Percentiles rank a stretch among this genome's conserved stretches.
Conservation (phyloP, 2,113 vertebrate species). For the Pongo abelii region DNA sequence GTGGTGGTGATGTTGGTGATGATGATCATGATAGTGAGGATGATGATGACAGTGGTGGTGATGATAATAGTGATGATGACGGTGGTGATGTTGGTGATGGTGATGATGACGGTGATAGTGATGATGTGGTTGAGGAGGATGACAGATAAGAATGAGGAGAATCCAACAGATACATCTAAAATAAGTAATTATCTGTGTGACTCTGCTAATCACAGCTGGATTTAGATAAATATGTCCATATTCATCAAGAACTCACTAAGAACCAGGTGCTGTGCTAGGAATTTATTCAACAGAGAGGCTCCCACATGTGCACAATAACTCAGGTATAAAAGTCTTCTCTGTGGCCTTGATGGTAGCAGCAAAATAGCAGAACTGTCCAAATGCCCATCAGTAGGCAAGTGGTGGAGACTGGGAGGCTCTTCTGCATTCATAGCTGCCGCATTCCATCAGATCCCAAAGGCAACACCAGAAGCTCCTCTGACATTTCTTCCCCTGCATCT, state of each 20-base stretch:
- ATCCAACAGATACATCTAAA: background rate
- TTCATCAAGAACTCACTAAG: background rate
- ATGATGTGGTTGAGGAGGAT: background rate
- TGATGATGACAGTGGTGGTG: background rate
- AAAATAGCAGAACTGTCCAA: background rate
- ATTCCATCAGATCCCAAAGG: background rate
- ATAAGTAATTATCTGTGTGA: background rate
- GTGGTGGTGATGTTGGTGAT: background rate
- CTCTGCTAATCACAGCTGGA: background rate
- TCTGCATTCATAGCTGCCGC: background rate
- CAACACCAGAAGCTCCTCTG: background rate
- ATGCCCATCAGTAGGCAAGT: accelerated
- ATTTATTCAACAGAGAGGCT: background rate
- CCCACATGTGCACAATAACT: background rate
- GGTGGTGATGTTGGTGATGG: accelerated
- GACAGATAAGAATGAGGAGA: background rate
- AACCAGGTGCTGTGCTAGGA: background rate
- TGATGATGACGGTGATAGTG: background rate
- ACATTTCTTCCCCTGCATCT: background rate
- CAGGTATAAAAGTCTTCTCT: too few species aligned
- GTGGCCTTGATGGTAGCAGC: background rate
- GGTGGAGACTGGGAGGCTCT: too few species aligned
- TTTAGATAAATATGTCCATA: background rate
- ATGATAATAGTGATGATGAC: background rate
- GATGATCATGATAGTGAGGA: background rate